Evolutionary conservation across 1,140 invertebrate genomes (phyloP), one percentile per base, ranked within the genome.

Genomic region (Nephotettix cincticeps): DNA sequence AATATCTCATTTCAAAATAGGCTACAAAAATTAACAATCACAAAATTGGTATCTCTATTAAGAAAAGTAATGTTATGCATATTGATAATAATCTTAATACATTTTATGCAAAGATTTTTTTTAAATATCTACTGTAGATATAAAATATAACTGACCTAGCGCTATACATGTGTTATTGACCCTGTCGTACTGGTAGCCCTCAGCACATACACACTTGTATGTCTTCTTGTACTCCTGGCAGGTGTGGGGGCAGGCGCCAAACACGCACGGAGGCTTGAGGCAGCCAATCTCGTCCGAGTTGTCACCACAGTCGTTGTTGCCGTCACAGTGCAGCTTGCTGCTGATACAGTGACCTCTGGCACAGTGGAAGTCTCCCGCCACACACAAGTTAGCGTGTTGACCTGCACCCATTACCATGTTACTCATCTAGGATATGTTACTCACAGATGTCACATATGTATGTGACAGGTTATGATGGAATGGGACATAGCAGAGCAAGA

Each of bases 171-270:
- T 66, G 17, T 71, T 71, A 17, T 58, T 66, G 23, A 28, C 14
- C 9, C 45, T 1, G 13, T 54, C 51, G 63, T 68, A 71, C n/a
- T 58, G 71, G 70, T 89, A 93, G 0, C 91, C 91, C 1, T 84
- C 75, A 1, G 84, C 85, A 78, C 91, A 93, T 74, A 84, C 84
- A 79, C 91, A 93, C 14, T 86, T 85, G 75, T 78, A 79, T 83
- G 47, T 65, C 82, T 69, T 79, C 80, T 87, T 90, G 75, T 90
- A 89, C 61, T 87, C 86, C 28, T 89, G 81, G 77, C 92, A 94
- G 11, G 89, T 83, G 76, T 94, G 92, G 30, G 91, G 90, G 77
- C 92, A 94, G 32, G 84, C 81, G 23, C 87, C 87, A 82, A 91
- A 92, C 69, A 83, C 81, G 79, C 90, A 92, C 17, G 81, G 75